A percentile compares a stretch with the other conserved stretches of the same genome.
Evolutionary conservation across 2,888 invertebrate genomes (phyloP).

Genomic region (Ophioninae sp.): DNA sequence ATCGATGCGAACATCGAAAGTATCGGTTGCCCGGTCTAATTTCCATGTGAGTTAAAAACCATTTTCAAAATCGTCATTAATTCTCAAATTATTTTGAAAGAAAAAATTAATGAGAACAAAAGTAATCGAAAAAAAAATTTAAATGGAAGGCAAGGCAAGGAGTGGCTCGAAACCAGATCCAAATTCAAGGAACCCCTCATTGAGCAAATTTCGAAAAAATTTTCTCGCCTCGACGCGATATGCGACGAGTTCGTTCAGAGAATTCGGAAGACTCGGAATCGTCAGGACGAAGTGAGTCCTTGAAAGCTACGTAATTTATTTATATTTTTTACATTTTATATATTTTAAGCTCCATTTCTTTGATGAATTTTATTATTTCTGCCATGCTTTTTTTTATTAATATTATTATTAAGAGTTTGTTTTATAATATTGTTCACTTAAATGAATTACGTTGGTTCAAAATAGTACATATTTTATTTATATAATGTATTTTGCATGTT

Average conservation of each 20-base stretch:
- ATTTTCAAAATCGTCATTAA: not conserved
- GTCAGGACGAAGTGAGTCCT: conserved; percentile 84
- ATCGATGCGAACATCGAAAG: conserved; percentile 83
- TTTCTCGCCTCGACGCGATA: conserved; percentile 77
- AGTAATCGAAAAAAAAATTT: not conserved
- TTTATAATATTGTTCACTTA: too few species aligned
- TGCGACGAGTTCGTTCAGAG: conserved; percentile 81
- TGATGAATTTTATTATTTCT: too few species aligned
- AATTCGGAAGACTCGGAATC: conserved; percentile 83
- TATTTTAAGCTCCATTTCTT: too few species aligned
- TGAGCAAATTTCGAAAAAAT: conserved; percentile 76
- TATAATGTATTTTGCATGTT: too few species aligned
- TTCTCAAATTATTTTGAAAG: not conserved
- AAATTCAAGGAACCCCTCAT: conserved; percentile 82
- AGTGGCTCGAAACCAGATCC: conserved; percentile 84
- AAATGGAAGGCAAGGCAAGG: conserved; percentile 81
- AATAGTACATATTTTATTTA: too few species aligned
- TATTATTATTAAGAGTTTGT: too few species aligned
- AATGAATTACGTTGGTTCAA: too few species aligned
- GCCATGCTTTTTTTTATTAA: too few species aligned
- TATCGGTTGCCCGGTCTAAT: conserved; percentile 83
- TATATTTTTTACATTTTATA: too few species aligned
- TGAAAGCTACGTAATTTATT: not conserved
- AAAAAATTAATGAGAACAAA: not conserved
- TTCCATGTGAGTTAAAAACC: conserved; percentile 82